Evolutionary conservation across 2,113 vertebrate species (phyloP).

Genomic region (Vulpes vulpes): DNA sequence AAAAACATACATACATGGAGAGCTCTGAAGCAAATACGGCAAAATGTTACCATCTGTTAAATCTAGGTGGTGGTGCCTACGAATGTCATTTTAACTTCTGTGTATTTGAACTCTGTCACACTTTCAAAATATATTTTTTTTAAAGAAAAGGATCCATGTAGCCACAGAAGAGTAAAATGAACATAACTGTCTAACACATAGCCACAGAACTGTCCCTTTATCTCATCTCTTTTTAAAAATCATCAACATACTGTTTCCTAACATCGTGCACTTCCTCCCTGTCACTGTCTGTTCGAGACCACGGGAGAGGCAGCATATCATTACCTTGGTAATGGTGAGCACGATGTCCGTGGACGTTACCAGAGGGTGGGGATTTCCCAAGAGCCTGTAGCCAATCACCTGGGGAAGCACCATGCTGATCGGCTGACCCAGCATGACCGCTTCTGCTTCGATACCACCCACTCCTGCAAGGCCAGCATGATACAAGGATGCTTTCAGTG

Average conservation of each 20-base stretch:
- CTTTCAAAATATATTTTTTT: neutral
- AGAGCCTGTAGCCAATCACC: slow-evolving; percentile 95
- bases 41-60: slow-evolving; percentile 34
- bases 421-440: slow-evolving; percentile 99
- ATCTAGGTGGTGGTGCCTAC: neutral
- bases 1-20: slow-evolving; percentile 17
- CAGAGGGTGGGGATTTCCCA: slow-evolving; percentile 90
- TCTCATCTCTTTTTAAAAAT: neutral
- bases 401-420: slow-evolving; percentile 99
- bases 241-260: neutral
- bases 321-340: slow-evolving; percentile 98
- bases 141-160: neutral
- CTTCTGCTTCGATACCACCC: slow-evolving; percentile 98
- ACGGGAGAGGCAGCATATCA: neutral
- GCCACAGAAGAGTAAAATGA: slow-evolving; percentile 11
- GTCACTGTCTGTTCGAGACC: neutral
- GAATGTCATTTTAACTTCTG: slow-evolving; percentile 20
- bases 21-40: neutral
- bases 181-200: slow-evolving; percentile 26
- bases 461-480: slow-evolving; percentile 90
- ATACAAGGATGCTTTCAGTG: neutral
- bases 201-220: neutral
- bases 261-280: neutral
- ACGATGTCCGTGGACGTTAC: slow-evolving; percentile 99
- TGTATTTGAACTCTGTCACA: slow-evolving; percentile 12